phyloP scores from a whole-genome alignment of 2,797 vertebrate species.

The Botia kubotai region DNA sequence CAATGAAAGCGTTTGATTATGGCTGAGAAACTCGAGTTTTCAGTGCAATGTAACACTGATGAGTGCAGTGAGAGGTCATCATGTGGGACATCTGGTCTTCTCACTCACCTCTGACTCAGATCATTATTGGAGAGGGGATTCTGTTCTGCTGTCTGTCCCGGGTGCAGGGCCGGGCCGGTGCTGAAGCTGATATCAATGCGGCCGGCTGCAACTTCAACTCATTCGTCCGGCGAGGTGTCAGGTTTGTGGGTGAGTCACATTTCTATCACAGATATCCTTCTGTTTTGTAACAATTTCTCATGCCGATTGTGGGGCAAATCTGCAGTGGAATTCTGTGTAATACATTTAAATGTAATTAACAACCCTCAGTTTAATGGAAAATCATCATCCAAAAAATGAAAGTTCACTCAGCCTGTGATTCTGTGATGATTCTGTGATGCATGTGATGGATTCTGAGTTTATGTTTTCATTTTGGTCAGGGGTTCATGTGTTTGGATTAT shows the following conservation, averaged over 20 bases:
- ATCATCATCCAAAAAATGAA: no score
- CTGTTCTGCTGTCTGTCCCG: constrained; percentile 94
- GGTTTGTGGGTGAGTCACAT: constrained; percentile 87
- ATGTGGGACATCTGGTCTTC: constrained; percentile 36
- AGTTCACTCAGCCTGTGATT: no score
- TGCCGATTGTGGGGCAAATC: no score
- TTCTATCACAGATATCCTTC: neutral
- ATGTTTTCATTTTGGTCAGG: constrained; percentile 72
- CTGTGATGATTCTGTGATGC: no score
- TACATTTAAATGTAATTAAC: no score
- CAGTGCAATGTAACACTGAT: neutral
- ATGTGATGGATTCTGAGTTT: no score
- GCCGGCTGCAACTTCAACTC: constrained; percentile 99
- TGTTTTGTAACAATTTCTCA: no score
- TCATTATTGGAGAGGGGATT: constrained; percentile 98
- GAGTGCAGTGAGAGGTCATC: constrained; percentile 31
- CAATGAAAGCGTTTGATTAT: no score
- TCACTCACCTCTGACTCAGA: constrained; percentile 76
- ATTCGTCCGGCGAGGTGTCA: constrained; percentile 93
- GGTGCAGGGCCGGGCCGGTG: constrained; percentile 74
- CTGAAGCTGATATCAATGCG: constrained; percentile 95
- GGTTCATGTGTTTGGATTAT: constrained; percentile 94
- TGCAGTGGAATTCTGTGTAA: no score
- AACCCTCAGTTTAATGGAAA: no score
- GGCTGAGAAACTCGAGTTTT: no score